A percentile compares a stretch with the other conserved stretches of the same genome.
phyloP scores from a whole-genome alignment of 1,140 invertebrate species.

The Nephila pilipes region DNA sequence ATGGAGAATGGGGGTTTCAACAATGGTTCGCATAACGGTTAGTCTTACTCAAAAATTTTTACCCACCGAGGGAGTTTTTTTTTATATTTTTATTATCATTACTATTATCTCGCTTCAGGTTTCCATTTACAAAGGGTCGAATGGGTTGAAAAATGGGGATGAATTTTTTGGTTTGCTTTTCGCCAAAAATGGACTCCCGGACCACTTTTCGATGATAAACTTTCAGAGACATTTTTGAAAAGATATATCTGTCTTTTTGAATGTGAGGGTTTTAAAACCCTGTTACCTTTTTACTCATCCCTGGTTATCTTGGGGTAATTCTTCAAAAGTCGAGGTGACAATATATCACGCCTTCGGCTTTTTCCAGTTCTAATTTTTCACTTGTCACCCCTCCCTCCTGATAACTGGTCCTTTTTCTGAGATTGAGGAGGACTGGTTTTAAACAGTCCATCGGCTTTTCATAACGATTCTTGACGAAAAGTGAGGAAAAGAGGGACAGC shows the following conservation, averaged over 20 bases:
- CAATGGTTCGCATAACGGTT: constrained; percentile 69
- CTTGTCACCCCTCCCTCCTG: constrained; percentile 48
- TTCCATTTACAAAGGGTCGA: constrained; percentile 58
- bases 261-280: constrained; percentile 72
- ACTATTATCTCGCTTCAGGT: constrained; percentile 65
- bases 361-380: constrained; percentile 75
- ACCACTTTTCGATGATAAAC: constrained; percentile 67
- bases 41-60: constrained; percentile 76
- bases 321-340: constrained; percentile 69
- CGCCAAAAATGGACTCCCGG: neutral
- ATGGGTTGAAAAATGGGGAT: constrained; percentile 57
- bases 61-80: constrained; percentile 10
- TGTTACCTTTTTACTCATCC: constrained; percentile 68
- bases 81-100: constrained; percentile 75
- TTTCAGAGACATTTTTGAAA: constrained; percentile 48
- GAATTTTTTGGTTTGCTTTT: constrained; percentile 31
- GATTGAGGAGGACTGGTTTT: constrained; percentile 60
- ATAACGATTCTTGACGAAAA: constrained; percentile 54
- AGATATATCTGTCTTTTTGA: constrained; percentile 72
- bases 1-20: constrained; percentile 55
- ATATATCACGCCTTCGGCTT: constrained; percentile 69
- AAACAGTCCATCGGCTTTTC: constrained; percentile 73
- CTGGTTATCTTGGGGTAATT: constrained; percentile 70
- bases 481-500: constrained; percentile 12
- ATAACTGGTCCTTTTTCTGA: constrained; percentile 28